phyloP scores from a whole-genome alignment of 2,797 vertebrate species.

The Melanotaenia maccullochi region DNA sequence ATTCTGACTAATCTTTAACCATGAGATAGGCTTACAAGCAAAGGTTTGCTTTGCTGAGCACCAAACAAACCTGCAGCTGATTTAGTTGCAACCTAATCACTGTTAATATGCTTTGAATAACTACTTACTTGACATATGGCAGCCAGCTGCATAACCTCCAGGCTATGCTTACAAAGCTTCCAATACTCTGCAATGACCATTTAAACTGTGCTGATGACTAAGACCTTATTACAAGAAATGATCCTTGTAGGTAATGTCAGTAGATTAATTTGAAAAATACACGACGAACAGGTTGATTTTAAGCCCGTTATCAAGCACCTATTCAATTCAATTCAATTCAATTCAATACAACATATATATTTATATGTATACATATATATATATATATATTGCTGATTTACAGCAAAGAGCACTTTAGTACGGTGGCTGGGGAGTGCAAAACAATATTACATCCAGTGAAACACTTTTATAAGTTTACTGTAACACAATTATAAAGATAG shows the following conservation, averaged over 20 bases:
- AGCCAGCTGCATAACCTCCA: constrained; percentile 62
- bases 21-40: constrained; percentile 7
- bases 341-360: too few relatives aligned
- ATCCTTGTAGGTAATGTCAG: constrained; percentile 27
- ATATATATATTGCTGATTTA: too few relatives aligned
- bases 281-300: constrained; percentile 3
- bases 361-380: too few relatives aligned
- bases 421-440: too few relatives aligned
- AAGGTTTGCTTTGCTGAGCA: constrained; percentile 30
- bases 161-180: constrained; percentile 58
- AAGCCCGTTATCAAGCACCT: background rate
- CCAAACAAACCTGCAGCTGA: constrained; percentile 38
- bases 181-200: constrained; percentile 55
- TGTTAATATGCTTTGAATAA: constrained; percentile 55
- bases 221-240: constrained; percentile 32
- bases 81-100: constrained; percentile 58
- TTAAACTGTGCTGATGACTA: constrained; percentile 36
- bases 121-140: constrained; percentile 58
- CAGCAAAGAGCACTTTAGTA: too few relatives aligned
- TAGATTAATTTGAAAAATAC: constrained; percentile 3
- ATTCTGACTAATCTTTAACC: constrained; percentile 1
- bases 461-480: too few relatives aligned
- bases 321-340: background rate
- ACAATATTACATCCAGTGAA: too few relatives aligned
- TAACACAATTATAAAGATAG: too few relatives aligned